Percentiles rank a stretch among this genome's conserved stretches.
Conservation (phyloP, 2,888 invertebrate species). For the Drosophila peninsularis region DNA sequence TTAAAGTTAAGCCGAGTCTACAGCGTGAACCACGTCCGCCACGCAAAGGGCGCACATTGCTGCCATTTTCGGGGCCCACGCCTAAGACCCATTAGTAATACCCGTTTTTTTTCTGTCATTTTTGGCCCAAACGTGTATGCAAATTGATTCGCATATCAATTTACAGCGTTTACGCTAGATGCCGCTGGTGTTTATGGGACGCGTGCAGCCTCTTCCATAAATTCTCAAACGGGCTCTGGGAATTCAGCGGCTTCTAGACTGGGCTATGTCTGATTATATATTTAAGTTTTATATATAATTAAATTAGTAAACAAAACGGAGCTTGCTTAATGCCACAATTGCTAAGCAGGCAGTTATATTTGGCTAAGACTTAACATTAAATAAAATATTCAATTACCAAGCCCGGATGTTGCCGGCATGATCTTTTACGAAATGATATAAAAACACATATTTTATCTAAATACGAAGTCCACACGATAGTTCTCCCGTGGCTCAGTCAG, state of each 20-base stretch:
- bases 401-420: no score
- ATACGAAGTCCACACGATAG: no score
- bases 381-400: no score
- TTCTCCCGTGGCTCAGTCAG: no score
- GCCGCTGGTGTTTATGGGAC: neutral
- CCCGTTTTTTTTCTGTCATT: neutral
- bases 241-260: neutral
- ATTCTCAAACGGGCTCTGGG: conserved; percentile 3
- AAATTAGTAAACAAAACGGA: no score
- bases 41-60: conserved; percentile 49
- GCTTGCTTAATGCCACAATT: no score
- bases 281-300: no score
- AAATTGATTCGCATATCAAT: conserved; percentile 26
- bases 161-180: conserved; percentile 18
- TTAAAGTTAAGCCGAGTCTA: conserved; percentile 12
- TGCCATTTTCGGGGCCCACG: conserved; percentile 4
- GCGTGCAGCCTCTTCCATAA: neutral
- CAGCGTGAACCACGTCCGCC: conserved; percentile 39
- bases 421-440: no score
- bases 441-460: no score
- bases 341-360: no score
- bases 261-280: no score
- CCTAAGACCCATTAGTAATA: conserved; percentile 15
- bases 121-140: conserved; percentile 36
- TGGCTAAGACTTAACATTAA: no score